Evolutionary conservation across 2,888 invertebrate genomes (phyloP), one percentile per base, ranked within the genome.

Genomic region (Cheilosia vernalis): DNA sequence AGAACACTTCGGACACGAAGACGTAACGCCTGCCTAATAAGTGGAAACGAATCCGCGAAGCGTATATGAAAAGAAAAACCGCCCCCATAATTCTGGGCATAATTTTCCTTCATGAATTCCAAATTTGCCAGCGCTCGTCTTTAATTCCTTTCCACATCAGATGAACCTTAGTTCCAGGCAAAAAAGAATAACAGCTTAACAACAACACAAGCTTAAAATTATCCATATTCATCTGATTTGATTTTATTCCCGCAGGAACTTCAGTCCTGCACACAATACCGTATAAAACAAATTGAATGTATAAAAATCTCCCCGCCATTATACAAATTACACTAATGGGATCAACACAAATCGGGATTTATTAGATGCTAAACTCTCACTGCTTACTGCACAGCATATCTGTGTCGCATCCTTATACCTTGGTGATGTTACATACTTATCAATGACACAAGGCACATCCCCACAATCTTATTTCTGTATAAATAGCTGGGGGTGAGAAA

Each of bases 321-420:
- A 78, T 61, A 58, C 58, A 80, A 85, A 81, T 85, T 77, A 80
- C 77, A 72, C 19, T 85, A 81, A 85, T 85, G 81, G 81, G 70
- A 85, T 85, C 81, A 85, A 85, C 81, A 72, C 81, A 72, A 81
- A 81, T 85, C 85, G 61, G 81, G 67, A 81, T 76, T 85, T 80
- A 85, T 85, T 77, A 81, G 66, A 81, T 63, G 76, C 44, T 58
- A 67, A 66, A 63, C 76, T 76, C 61, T 40, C 47, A 19, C 51
- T 27, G 42, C 21, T 24, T 2, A 21, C 5, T 51, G 21, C 21
- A 19, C 1, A 49, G 42, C 55, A 73, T 61, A 69, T 73, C 78
- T 44, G 42, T 67, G 70, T 61, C 55, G 61, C 51, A 56, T 73
- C 47, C 17, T 9, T 19, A 47, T 6, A 24, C 64, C 44, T 77